These are phyloP conservation scores for Elysia crispata DNA, from an alignment of 2,888 invertebrate species.

Conservation along the genomic window DNA sequence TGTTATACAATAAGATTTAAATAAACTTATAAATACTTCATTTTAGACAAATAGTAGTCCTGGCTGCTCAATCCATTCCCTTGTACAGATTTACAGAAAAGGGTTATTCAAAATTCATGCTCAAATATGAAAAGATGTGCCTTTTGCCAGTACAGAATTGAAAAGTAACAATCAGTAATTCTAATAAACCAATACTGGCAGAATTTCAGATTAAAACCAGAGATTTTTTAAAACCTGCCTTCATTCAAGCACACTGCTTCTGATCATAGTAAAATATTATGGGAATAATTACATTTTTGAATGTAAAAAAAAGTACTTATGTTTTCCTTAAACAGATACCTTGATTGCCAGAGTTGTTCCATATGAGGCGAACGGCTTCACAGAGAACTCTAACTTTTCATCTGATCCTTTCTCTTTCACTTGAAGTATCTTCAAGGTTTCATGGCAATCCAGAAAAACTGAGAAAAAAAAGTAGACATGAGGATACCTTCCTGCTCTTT, in stretches of 20 bases:
- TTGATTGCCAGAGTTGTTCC: constrained; percentile 51
- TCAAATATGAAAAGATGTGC: not conserved
- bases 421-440: constrained; percentile 51
- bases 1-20: not conserved
- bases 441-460: constrained; percentile 58
- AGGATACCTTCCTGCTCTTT: too few species aligned
- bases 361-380: constrained; percentile 55
- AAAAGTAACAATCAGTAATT: not conserved
- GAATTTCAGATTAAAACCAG: constrained; percentile 39
- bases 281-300: too few species aligned
- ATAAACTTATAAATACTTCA: not conserved
- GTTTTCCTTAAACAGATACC: constrained; percentile 37
- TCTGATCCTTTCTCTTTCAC: constrained; percentile 42
- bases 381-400: constrained; percentile 42
- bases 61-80: too few species aligned
- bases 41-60: too few species aligned
- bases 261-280: too few species aligned
- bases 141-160: not conserved
- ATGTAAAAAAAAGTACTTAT: constrained; percentile 43
- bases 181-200: not conserved
- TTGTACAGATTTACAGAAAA: too few species aligned
- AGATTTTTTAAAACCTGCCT: too few species aligned
- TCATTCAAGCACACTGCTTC: too few species aligned
- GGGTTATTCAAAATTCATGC: too few species aligned
- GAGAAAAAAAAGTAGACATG: constrained; percentile 43